Evolutionary conservation across 2,113 vertebrate genomes (phyloP).

Genomic region (Phoenicopterus ruber): DNA sequence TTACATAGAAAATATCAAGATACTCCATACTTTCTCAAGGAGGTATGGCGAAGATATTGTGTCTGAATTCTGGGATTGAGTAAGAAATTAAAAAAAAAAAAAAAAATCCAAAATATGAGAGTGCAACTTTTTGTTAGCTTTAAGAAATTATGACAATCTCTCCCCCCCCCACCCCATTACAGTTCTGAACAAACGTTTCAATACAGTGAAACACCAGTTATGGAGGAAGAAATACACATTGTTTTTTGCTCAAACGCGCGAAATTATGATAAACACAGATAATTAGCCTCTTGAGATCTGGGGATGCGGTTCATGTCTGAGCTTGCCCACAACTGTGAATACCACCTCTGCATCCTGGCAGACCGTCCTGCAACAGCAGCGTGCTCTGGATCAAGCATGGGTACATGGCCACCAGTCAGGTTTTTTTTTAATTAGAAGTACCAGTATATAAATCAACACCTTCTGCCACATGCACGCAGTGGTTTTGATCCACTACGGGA

Average conservation of each 20-base stretch:
- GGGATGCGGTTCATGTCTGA: neutral
- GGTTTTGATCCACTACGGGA: neutral
- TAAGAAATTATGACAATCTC: neutral
- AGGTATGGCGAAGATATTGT: neutral
- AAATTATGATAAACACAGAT: neutral
- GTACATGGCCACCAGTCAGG: rapidly evolving
- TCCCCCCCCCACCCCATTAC: no score
- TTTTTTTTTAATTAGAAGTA: neutral
- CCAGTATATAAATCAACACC: neutral
- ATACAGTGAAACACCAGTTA: neutral
- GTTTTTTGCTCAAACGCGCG: neutral
- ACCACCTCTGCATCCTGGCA: neutral
- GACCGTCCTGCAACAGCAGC: neutral
- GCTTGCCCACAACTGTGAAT: neutral
- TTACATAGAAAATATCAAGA: neutral
- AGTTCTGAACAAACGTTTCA: neutral
- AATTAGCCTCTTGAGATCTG: neutral
- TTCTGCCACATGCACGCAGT: rapidly evolving
- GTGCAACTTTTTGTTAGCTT: neutral
- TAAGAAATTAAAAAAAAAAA: neutral
- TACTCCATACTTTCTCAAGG: neutral
- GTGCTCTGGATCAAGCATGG: rapidly evolving
- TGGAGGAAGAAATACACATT: neutral
- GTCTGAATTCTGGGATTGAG: neutral
- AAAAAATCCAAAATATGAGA: neutral